Evolutionary conservation across 2,888 invertebrate genomes (phyloP), one percentile per base, ranked within the genome.

Genomic region (Epinotia demarniana): DNA sequence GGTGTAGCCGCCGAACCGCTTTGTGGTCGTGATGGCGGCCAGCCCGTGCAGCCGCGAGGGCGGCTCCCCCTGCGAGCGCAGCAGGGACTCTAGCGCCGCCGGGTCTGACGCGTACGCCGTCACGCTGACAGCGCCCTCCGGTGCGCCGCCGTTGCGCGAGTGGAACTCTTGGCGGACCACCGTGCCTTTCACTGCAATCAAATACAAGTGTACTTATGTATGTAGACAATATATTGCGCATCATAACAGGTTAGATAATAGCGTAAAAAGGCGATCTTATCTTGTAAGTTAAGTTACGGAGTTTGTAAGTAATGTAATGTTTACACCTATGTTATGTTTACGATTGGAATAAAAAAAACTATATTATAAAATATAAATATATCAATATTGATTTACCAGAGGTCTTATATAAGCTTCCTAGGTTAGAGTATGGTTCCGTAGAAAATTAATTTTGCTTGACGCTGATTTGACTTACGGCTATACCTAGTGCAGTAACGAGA

Each of bases 41-140:
- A 94, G 88, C 5, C 94, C 94, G 81, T 93, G 93, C 64, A 93
- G 82, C 64, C 91, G 84, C 23, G 93, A 90, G 3, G 92, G 90
- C 3, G 86, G 85, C 67, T 90, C 89, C 1, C 92, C 91, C 79
- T 92, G 92, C 4, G 81, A 79, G 66, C 87, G 87, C 78, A 94
- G 87, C 70, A 94, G 88, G 46, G 84, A 84, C 83, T 92, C 90
- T 83, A 95, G 85, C 83, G 95, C 95, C 80, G 90, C 94, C 0
- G 96, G 96, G 86, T 96, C 95, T 78, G 95, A 95, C 67, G 96
- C 96, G 89, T 96, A 97, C 79, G 96, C 95, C 11, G 96, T 96
- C 78, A 96, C 95, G 77, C 96, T 96, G 58, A 97, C 95, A 75
- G 96, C 95, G 64, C 96, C 96, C 67, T 95, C 95, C 0, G 97